These are phyloP conservation scores for Lithophane leautieri DNA, from an alignment of 2,888 invertebrate genomes.

Conservation along the genomic window DNA sequence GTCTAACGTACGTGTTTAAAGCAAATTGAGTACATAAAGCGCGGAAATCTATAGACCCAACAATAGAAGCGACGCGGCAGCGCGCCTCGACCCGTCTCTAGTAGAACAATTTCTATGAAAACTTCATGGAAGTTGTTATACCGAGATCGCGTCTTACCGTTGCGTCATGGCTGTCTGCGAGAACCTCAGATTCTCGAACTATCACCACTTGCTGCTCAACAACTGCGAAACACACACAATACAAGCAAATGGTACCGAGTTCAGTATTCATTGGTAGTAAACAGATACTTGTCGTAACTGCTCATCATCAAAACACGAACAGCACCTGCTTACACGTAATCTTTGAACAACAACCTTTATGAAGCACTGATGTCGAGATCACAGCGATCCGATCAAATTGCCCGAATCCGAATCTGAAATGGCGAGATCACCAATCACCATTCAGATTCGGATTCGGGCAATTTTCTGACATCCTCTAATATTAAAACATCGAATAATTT, in stretches of 20 bases:
- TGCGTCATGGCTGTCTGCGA: too few relatives aligned
- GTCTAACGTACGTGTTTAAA: not conserved
- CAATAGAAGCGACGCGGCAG: too few relatives aligned
- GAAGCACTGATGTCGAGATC: not conserved
- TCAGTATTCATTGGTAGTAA: slow-evolving; percentile 13
- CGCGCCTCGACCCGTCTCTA: too few relatives aligned
- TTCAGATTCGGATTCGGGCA: not conserved
- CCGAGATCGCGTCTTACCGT: too few relatives aligned
- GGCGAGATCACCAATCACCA: too few relatives aligned
- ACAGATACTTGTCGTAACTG: slow-evolving; percentile 5
- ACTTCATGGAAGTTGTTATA: too few relatives aligned
- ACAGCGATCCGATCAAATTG: not conserved
- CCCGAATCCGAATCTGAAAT: too few relatives aligned
- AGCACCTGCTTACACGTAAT: not conserved
- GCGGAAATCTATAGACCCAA: too few relatives aligned
- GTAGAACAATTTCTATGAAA: too few relatives aligned
- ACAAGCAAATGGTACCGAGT: not conserved
- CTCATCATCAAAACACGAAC: not conserved
- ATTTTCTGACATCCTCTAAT: not conserved
- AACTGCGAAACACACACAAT: not conserved
- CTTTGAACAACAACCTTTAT: not conserved
- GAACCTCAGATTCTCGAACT: not conserved
- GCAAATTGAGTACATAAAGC: not conserved
- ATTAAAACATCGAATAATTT: not conserved
- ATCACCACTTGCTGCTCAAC: not conserved